Base-by-base conservation (phyloP, 2,888 invertebrate genomes). In the Drosophila anceps region DNA sequence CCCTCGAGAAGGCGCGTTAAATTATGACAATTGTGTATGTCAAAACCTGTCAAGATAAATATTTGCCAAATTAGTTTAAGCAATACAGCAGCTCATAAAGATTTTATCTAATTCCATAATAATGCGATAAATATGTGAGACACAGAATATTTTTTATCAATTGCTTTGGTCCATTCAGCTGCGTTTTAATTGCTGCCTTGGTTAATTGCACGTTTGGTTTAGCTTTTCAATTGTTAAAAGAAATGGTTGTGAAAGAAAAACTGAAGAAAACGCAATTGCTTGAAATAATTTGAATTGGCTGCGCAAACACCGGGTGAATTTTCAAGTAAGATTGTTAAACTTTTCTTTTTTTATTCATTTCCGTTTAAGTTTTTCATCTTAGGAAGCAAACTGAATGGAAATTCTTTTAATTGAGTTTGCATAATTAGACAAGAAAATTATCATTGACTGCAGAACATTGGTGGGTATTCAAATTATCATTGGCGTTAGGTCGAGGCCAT, bases 261-360 rank as follows among this genome's bases (percentile, higher is more conserved):
- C 51, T 50, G 67, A 71, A 60, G 76, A 58, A 66, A 75, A 79
- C 67, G 77, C 81, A 88, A 84, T 85, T 79, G 90, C 84, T 84
- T 74, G 90, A 88, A 88, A 77, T 90, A 82, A 90, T 90, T 88
- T 85, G 79, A 88, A 84, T 90, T 82, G 76, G 83, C 76, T 73
- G 74, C 54, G 90, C 84, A 86, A 86, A 89, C 76, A 82, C 68
- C 55, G 81, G 82, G 64, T 78, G 75, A 82, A 82, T 82, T 76
- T 71, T 74, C 73, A 84, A 83, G 65, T 73, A 62, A 72, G 63
- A 58, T 78, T 76, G 54, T 55, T 57, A 59, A 65, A 60, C 44
- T 62, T 83, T 83, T 70, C 66, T 59, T 70, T 64, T 48, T 39
- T 59, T 54, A 59, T 71, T 78, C 74, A 64, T 74, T 70, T 57